A percentile compares a stretch with the other conserved stretches of the same genome.
Evolutionary conservation across 2,113 vertebrate genomes (phyloP).

Genomic region (Anhinga rufa): DNA sequence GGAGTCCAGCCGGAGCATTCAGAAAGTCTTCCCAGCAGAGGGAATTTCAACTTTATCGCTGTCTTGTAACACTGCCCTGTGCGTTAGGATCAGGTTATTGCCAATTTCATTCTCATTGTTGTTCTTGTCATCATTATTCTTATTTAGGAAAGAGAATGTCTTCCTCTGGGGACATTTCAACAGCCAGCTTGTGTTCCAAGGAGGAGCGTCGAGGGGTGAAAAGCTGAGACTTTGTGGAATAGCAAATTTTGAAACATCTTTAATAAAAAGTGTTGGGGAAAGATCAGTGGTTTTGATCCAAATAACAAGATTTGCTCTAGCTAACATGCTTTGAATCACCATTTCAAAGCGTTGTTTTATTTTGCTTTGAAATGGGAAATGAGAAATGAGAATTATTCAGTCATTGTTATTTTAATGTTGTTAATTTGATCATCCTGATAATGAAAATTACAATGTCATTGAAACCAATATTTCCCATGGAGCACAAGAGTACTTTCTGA

Average conservation of each 20-base stretch:
- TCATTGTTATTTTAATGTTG: neutral
- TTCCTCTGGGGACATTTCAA: neutral
- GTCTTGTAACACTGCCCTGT: neutral
- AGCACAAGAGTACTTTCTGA: neutral
- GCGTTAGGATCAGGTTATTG: neutral
- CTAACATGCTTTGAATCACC: slow-evolving; percentile 3
- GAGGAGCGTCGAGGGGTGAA: neutral
- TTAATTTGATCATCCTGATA: slow-evolving; percentile 23
- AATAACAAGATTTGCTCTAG: neutral
- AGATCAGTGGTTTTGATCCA: neutral
- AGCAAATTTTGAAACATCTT: neutral
- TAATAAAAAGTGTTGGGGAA: neutral
- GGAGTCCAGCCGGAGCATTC: neutral
- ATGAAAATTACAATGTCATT: neutral
- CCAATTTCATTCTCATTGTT: neutral
- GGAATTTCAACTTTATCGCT: neutral
- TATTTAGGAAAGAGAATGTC: neutral
- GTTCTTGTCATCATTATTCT: neutral
- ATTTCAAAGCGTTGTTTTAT: slow-evolving; percentile 9
- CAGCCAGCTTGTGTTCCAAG: neutral
- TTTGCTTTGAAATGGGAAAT: slow-evolving; percentile 17
- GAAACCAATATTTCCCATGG: neutral
- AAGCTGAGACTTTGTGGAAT: neutral
- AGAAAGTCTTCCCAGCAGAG: neutral
- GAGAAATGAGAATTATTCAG: neutral